Conservation (phyloP, 2,113 vertebrate genomes). For the Oreochromis aureus region DNA sequence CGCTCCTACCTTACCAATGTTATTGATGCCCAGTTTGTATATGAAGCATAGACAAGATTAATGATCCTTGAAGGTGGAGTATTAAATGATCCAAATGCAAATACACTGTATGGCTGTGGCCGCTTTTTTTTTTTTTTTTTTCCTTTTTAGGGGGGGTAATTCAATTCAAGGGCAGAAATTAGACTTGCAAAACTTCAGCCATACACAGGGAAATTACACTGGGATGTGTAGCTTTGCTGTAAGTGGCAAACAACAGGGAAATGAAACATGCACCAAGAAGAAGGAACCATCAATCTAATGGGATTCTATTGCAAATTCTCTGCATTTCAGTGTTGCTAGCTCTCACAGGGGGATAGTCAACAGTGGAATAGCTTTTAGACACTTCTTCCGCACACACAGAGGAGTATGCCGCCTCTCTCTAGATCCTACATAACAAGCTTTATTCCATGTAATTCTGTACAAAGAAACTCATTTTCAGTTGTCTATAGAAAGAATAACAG, state of each 20-base stretch:
- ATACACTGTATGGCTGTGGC: constrained; percentile 24
- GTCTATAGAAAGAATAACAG: constrained; percentile 34
- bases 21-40: constrained; percentile 40
- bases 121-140: not conserved
- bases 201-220: constrained; percentile 46
- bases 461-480: constrained; percentile 9
- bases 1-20: not conserved
- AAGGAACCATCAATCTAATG: constrained; percentile 59
- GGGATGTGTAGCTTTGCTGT: constrained; percentile 44
- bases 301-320: constrained; percentile 47
- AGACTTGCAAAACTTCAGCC: constrained; percentile 67
- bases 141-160: not conserved
- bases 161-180: constrained; percentile 67
- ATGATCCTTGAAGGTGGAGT: constrained; percentile 48
- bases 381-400: constrained; percentile 15
- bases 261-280: constrained; percentile 58
- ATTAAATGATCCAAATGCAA: constrained; percentile 59
- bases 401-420: constrained; percentile 6
- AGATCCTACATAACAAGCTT: constrained; percentile 8
- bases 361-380: constrained; percentile 52
- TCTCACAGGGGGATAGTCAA: constrained; percentile 53
- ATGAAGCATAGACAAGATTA: constrained; percentile 47
- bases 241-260: constrained; percentile 58
- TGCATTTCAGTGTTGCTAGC: constrained; percentile 21
- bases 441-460: constrained; percentile 4